Evolutionary conservation across 2,888 invertebrate genomes (phyloP).

Genomic region (Thyatira batis): DNA sequence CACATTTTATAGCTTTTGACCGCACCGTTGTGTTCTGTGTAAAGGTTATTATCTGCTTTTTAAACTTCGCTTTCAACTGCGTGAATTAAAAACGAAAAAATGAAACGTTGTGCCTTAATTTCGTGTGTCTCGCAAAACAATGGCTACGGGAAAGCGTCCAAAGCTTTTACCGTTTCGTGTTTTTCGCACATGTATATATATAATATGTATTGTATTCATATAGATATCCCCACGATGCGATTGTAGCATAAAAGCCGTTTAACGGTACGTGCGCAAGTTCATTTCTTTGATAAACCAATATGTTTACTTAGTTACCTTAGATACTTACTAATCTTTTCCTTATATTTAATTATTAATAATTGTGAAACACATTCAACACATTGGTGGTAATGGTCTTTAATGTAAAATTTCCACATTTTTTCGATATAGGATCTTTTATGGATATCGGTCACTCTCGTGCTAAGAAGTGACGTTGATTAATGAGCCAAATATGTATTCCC

Average conservation of each 20-base stretch:
- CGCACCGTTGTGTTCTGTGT: constrained; percentile 56
- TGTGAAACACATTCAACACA: too few relatives aligned
- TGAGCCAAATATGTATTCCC: constrained; percentile 53
- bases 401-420: constrained; percentile 29
- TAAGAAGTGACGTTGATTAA: constrained; percentile 61
- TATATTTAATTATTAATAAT: too few relatives aligned
- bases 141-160: constrained; percentile 44
- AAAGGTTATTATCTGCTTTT: constrained; percentile 75
- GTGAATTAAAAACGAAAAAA: constrained; percentile 72
- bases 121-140: constrained; percentile 64
- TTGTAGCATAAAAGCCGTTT: constrained; percentile 2
- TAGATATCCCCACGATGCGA: constrained; percentile 6
- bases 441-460: constrained; percentile 58
- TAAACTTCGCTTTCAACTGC: constrained; percentile 66
- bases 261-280: not conserved
- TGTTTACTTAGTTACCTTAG: too few relatives aligned
- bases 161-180: constrained; percentile 50
- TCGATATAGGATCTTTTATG: constrained; percentile 34
- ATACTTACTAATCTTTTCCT: too few relatives aligned
- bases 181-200: constrained; percentile 12
- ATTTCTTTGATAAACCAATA: too few relatives aligned
- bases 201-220: constrained; percentile 5
- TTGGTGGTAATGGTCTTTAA: too few relatives aligned
- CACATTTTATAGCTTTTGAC: constrained; percentile 67
- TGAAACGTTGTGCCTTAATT: constrained; percentile 67